Evolutionary conservation across 2,797 vertebrate genomes (phyloP), one percentile per base, ranked within the genome.

Genomic region (Acrossocheilus wenchowensis): DNA sequence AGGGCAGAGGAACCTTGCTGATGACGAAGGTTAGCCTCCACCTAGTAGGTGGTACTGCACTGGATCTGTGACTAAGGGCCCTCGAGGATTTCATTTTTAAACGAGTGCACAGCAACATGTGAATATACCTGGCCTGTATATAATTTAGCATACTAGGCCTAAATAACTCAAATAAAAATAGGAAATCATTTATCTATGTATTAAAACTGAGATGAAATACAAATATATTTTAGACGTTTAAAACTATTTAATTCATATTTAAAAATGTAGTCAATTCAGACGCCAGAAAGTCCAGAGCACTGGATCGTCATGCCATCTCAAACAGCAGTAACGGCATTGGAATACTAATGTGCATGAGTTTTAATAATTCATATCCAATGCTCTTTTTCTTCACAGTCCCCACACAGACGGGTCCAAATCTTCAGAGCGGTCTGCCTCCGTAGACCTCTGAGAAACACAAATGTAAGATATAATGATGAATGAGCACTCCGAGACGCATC

Each of bases 331-430:
- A 50, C 9, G 12, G 9, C 26, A 77, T 50, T 62, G 36, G 78
- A 85, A 82, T 84, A 81, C 87, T 82, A 83, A 84, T 84, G 86
- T 68, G 78, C 62, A 30, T 66, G 45, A 15, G 30, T 73, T 75
- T 81, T 57, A 88, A 88, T 88, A 81, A 85, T 88, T 81, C 48
- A 85, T 7, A 66, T 64, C 9, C 78, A 75, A 7, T 19, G 62
- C 54, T 81, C 41, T 60, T 72, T 41, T 48, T 50, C 34, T 74
- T 64, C 19, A 39, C 9, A 6, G 52, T 81, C 64, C 30, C 4
- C 43, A 39, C 66, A 41, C 39, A 62, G 45, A 41, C 9, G n/a
- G 23, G 26, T 54, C 36, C 68, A 48, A 66, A n/a, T 48, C 10
- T 78, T 78, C 36, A 15, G 45, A 64, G 68, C 23, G 10, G 17